Percentiles rank a stretch among this genome's conserved stretches.
These are phyloP conservation scores for Dasyurus viverrinus DNA, from an alignment of 2,113 vertebrate genomes.

Conservation along the genomic window DNA sequence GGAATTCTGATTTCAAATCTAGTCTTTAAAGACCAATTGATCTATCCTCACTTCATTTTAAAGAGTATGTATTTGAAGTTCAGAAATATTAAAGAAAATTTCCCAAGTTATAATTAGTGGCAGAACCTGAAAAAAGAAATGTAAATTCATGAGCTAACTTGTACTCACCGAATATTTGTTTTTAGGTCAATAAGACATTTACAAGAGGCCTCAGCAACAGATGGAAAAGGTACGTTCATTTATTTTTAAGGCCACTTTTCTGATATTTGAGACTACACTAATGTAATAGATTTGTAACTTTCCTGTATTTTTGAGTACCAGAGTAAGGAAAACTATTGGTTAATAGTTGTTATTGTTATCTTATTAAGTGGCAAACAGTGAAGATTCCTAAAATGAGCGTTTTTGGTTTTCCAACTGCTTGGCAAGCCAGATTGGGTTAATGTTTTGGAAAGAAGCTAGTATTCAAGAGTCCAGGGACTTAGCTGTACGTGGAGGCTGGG, in stretches of 20 bases:
- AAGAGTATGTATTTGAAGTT: not conserved
- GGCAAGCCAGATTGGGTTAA: not conserved
- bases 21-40: not conserved
- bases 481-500: not conserved
- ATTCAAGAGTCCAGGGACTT: not conserved
- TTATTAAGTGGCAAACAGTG: not conserved
- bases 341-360: too few species aligned
- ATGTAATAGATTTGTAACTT: not conserved
- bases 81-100: not conserved
- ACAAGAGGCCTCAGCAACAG: slow-evolving; percentile 92
- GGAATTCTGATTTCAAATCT: not conserved
- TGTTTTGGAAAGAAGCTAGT: not conserved
- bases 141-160: slow-evolving; percentile 36
- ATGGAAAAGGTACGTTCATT: slow-evolving; percentile 89
- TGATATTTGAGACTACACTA: not conserved
- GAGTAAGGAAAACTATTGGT: not conserved
- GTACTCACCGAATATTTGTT: slow-evolving; percentile 50
- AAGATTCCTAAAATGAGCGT: not conserved
- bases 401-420: not conserved
- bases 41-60: not conserved
- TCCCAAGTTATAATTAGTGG: not conserved
- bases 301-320: not conserved
- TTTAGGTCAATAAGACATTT: slow-evolving; percentile 93
- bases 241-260: not conserved
- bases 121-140: slow-evolving; percentile 25